Conservation (phyloP, 2,797 vertebrate genomes). For the Lithobates sylvaticus region DNA sequence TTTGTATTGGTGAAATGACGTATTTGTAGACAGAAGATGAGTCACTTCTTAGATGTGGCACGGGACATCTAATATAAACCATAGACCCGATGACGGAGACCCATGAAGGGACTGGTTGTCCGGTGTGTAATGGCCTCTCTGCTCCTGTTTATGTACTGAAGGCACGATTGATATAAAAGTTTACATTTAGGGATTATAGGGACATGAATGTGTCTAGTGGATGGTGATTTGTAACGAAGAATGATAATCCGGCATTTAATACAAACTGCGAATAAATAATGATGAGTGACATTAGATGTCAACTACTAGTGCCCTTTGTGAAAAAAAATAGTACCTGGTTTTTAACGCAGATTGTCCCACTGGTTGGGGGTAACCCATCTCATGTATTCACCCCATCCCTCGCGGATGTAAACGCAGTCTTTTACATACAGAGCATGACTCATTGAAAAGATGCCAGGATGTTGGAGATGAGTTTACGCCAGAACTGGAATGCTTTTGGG, state of each 20-base stretch:
- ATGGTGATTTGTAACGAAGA: too few relatives aligned
- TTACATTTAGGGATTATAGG: neutral
- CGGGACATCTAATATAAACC: neutral
- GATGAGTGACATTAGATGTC: slow-evolving; percentile 15
- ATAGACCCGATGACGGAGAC: too few relatives aligned
- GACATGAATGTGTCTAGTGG: neutral
- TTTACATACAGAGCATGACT: too few relatives aligned
- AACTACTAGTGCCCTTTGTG: neutral
- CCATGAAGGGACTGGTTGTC: too few relatives aligned
- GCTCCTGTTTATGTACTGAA: neutral
- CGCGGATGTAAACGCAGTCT: too few relatives aligned
- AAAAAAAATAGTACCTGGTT: neutral
- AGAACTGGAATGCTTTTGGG: too few relatives aligned
- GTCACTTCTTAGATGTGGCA: slow-evolving; percentile 13
- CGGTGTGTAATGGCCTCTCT: too few relatives aligned
- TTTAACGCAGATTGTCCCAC: neutral
- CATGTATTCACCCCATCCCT: too few relatives aligned
- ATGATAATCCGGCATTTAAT: neutral
- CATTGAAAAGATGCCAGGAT: too few relatives aligned
- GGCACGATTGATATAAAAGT: neutral
- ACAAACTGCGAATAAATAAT: neutral
- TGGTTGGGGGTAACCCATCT: too few relatives aligned
- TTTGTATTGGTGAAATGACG: slow-evolving; percentile 32
- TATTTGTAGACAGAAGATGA: neutral
- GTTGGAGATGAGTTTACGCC: too few relatives aligned